Evolutionary conservation across 2,113 vertebrate genomes (phyloP).

Genomic region (Micromys minutus): DNA sequence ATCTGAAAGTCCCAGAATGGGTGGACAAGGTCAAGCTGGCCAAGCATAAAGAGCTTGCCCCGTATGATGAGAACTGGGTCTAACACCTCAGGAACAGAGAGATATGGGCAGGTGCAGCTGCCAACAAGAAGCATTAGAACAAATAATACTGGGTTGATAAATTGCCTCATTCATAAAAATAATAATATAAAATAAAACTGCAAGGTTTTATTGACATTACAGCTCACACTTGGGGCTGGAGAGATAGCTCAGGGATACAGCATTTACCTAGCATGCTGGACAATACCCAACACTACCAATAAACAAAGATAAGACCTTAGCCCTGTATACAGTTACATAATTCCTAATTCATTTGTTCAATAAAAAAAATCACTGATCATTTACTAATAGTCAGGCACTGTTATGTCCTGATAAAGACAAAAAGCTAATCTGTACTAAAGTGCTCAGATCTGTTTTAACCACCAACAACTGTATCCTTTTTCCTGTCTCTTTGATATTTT

Average conservation of each 20-base stretch:
- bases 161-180: no score
- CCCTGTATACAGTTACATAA: neutral
- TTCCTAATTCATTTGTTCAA: neutral
- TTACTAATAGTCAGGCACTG: neutral
- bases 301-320: slow-evolving; percentile 8
- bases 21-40: no score
- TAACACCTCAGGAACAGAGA: no score
- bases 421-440: slow-evolving; percentile 13
- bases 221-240: neutral
- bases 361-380: slow-evolving; percentile 24
- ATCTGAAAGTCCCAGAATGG: no score
- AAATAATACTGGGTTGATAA: no score
- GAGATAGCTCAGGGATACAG: neutral
- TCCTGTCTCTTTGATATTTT: neutral
- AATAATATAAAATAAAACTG: no score
- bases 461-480: slow-evolving; percentile 17
- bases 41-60: no score
- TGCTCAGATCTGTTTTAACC: slow-evolving; percentile 14
- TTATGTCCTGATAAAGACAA: slow-evolving; percentile 23
- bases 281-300: neutral
- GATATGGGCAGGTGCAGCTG: no score
- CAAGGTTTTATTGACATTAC: no score
- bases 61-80: no score
- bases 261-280: neutral
- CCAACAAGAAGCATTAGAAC: no score